Conservation (phyloP, 2,888 invertebrate species). For the Cephonodes hylas region DNA sequence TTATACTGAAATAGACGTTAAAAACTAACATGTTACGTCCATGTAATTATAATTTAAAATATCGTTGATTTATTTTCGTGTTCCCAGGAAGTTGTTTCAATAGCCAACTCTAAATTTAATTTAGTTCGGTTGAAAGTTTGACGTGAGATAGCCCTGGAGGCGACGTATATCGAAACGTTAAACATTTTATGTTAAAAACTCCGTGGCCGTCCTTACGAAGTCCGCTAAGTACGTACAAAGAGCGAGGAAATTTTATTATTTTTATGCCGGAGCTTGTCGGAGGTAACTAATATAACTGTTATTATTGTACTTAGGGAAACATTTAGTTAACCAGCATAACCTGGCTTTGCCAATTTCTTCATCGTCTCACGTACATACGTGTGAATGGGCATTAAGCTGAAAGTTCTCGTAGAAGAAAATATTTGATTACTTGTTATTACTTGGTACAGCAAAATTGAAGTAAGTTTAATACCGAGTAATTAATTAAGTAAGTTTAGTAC, state of each 20-base stretch:
- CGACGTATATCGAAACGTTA: constrained; percentile 28
- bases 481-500: too few species aligned
- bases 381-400: neutral
- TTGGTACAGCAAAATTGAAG: too few species aligned
- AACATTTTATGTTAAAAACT: constrained; percentile 38
- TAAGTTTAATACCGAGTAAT: too few species aligned
- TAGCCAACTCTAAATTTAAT: neutral
- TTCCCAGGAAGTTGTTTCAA: neutral
- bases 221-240: constrained; percentile 24
- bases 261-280: constrained; percentile 28
- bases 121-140: neutral
- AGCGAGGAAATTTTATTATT: constrained; percentile 35
- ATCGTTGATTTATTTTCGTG: neutral
- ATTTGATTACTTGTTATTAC: neutral
- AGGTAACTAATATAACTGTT: constrained; percentile 32
- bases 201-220: constrained; percentile 18
- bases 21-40: too few species aligned
- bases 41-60: neutral
- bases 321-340: constrained; percentile 8
- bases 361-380: neutral
- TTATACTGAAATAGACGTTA: too few species aligned
- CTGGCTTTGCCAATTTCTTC: neutral
- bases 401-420: neutral
- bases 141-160: neutral
- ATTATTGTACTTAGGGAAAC: constrained; percentile 6